These are phyloP conservation scores for Dicyrtomina minuta DNA, from an alignment of 2,888 invertebrate species.

Conservation along the genomic window DNA sequence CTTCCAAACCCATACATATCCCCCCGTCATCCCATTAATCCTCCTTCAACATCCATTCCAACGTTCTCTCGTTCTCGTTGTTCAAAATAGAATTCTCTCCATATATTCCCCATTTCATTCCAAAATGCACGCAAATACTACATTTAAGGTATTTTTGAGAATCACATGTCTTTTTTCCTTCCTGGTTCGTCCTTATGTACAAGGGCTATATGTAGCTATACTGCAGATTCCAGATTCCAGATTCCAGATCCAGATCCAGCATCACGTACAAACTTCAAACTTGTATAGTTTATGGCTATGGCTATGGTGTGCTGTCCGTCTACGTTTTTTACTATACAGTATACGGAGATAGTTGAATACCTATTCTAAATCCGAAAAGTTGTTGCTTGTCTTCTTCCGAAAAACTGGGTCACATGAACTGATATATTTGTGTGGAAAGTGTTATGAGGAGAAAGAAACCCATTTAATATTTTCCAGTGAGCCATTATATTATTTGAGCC, in stretches of 20 bases:
- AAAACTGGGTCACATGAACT: conserved; percentile 13
- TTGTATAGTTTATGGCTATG: too few species aligned
- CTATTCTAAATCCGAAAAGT: too few species aligned
- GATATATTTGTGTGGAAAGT: too few species aligned
- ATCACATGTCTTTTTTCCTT: not conserved
- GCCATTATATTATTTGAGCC: too few species aligned
- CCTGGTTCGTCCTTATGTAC: not conserved
- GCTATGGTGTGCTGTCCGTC: too few species aligned
- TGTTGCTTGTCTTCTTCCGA: not conserved
- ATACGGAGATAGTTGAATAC: not conserved
- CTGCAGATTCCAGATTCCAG: too few species aligned
- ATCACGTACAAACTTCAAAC: too few species aligned
- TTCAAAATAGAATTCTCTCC: not conserved
- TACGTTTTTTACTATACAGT: not conserved
- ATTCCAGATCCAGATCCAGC: too few species aligned
- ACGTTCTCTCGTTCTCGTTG: not conserved
- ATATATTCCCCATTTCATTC: not conserved
- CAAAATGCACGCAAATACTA: not conserved
- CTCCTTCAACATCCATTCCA: not conserved
- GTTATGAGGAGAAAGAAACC: too few species aligned
- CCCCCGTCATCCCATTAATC: too few species aligned
- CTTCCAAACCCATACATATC: too few species aligned
- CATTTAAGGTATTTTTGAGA: not conserved
- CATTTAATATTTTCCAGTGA: too few species aligned
- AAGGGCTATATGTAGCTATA: not conserved